These are phyloP conservation scores for Aphyosemion australe DNA, from an alignment of 2,113 vertebrate genomes.

Conservation along the genomic window DNA sequence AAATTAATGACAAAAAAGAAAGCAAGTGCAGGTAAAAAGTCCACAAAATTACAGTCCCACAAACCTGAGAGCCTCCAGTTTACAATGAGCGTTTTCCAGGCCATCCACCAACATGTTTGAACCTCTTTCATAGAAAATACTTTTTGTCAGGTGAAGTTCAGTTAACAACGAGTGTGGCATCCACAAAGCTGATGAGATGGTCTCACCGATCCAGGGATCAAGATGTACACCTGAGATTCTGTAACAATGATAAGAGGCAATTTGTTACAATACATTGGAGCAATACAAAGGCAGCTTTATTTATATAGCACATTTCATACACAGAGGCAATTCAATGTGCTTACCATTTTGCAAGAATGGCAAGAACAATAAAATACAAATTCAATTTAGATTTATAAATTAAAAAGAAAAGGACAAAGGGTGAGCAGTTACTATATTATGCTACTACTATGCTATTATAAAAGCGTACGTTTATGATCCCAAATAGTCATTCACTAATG, in stretches of 20 bases:
- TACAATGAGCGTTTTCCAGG: conserved; percentile 16
- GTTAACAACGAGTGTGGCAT: conserved; percentile 31
- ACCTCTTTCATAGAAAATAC: fast-evolving
- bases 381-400: no score
- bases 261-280: no score
- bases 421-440: no score
- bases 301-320: no score
- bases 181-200: conserved; percentile 26
- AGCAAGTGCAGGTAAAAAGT: background rate
- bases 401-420: no score
- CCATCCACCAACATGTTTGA: background rate
- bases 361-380: no score
- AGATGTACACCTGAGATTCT: conserved; percentile 21
- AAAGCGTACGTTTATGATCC: no score
- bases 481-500: no score
- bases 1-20: background rate
- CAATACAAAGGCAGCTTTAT: no score
- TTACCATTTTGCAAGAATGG: no score
- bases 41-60: background rate
- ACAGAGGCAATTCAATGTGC: no score
- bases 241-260: background rate
- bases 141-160: conserved; percentile 39
- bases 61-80: conserved; percentile 38
- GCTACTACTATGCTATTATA: no score
- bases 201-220: background rate